Evolutionary conservation across 2,113 vertebrate species (phyloP), one percentile per base, ranked within the genome.

Genomic region (Thamnophis sirtalis): DNA sequence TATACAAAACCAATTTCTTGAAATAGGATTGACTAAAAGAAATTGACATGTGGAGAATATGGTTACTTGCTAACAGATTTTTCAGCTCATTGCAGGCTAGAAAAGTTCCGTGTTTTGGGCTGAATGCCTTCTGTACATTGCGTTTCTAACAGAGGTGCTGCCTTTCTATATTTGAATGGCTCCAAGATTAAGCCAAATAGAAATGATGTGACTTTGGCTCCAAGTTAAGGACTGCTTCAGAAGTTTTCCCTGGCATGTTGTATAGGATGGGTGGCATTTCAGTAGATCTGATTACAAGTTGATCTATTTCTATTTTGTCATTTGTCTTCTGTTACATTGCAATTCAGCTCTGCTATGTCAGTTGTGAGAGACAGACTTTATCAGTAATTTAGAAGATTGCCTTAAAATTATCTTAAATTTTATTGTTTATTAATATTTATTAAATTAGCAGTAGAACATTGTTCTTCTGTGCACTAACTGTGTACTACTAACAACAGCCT

Each of bases 241-340:
- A 89, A 86, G 49, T 94, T 33, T 84, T 5, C 73, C 48, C 0
- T 94, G 3, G 90, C 49, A 2, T 0, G 19, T 38, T 26, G 93
- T 51, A 43, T 0, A 22, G 92, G 90, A 94, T 91, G 92, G 95
- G 94, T 96, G 95, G 95, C 91, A 96, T 96, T 96, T 95, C 96
- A 96, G 0, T 90, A 95, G 96, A 88, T 96, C 95, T 19, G 0
- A 48, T 96, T 96, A 95, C 95, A 94, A 49, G 54, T 93, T 87
- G 93, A 93, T 93, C 93, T 1, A 0, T 95, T 94, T 96, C 91
- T 94, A 93, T 86, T 94, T 93, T 21, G 38, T 21, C 73, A 89
- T 93, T 96, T 94, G 93, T 50, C 91, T 63, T 95, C 95, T 94
- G 95, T 88, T 91, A 89, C 92, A 91, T 85, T 73, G 1, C 92